A percentile compares a stretch with the other conserved stretches of the same genome.
Evolutionary conservation across 1,140 invertebrate genomes (phyloP).

Genomic region (Trialeurodes vaporariorum): DNA sequence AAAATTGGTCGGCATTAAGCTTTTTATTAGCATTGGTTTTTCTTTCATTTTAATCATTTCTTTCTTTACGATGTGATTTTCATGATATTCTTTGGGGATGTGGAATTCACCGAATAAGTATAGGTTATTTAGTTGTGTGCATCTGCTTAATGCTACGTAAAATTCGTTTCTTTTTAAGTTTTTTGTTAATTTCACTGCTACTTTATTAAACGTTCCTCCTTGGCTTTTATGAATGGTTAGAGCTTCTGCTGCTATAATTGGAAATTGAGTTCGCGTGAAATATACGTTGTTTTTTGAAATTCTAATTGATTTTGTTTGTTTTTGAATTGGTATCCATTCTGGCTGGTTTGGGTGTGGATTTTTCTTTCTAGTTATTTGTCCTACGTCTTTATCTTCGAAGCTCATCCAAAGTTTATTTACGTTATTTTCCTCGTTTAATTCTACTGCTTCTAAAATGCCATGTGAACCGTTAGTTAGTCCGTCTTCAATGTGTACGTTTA

Average conservation of each 20-base stretch:
- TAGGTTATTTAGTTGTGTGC: neutral
- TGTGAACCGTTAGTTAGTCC: constrained; percentile 32
- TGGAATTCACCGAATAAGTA: neutral
- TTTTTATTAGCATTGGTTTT: neutral
- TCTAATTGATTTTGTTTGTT: neutral
- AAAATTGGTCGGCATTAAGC: neutral
- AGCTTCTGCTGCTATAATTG: constrained; percentile 21
- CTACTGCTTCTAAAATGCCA: constrained; percentile 13
- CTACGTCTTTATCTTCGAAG: neutral
- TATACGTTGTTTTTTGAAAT: neutral
- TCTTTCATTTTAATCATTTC: neutral
- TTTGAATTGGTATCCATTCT: neutral
- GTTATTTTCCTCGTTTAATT: neutral
- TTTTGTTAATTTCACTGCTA: neutral
- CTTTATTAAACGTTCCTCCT: constrained; percentile 21
- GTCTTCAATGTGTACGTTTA: constrained; percentile 31
- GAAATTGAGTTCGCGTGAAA: constrained; percentile 20
- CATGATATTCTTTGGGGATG: neutral
- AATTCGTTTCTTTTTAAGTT: neutral
- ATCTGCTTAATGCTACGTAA: neutral
- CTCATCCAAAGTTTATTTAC: neutral
- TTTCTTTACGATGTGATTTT: neutral
- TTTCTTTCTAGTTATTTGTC: neutral
- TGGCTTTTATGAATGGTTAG: constrained; percentile 25
- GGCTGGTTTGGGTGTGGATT: neutral